phyloP scores from a whole-genome alignment of 2,888 invertebrate genomes.

The Melinaea marsaeus region DNA sequence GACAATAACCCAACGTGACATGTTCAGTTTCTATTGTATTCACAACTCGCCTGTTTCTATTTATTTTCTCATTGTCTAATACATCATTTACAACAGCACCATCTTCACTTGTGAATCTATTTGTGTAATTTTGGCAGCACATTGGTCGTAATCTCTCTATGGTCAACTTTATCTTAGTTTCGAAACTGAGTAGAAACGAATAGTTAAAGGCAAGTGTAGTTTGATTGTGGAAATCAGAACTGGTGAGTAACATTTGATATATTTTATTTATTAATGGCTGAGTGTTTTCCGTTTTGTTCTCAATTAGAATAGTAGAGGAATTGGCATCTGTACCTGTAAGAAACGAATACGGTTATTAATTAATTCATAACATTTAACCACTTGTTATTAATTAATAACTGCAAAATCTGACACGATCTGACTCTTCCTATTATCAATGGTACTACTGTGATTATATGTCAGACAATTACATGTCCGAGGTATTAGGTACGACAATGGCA shows the following conservation, averaged over 20 bases:
- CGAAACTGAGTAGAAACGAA: constrained; percentile 41
- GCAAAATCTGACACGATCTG: too few species aligned
- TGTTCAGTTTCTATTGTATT: constrained; percentile 45
- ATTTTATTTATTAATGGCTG: constrained; percentile 64
- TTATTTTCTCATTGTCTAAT: constrained; percentile 39
- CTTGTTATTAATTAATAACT: too few species aligned
- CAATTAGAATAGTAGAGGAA: constrained; percentile 48
- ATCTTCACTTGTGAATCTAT: constrained; percentile 33
- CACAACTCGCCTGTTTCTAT: constrained; percentile 56
- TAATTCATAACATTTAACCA: too few species aligned
- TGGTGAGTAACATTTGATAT: constrained; percentile 66
- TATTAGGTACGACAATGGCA: too few species aligned
- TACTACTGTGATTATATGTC: too few species aligned
- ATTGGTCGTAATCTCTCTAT: constrained; percentile 37
- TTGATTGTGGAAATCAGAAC: constrained; percentile 48
- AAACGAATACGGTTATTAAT: constrained; percentile 14
- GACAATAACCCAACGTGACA: constrained; percentile 36
- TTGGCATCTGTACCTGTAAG: constrained; percentile 66
- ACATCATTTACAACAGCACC: constrained; percentile 47
- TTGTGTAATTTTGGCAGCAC: constrained; percentile 41
- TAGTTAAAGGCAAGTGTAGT: constrained; percentile 49
- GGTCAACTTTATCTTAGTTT: constrained; percentile 40
- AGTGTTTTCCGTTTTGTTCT: constrained; percentile 42
- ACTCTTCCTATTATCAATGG: too few species aligned
- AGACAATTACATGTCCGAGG: too few species aligned